Evolutionary conservation across 2,113 vertebrate species (phyloP).

Genomic region (Coracopsis vasa): DNA sequence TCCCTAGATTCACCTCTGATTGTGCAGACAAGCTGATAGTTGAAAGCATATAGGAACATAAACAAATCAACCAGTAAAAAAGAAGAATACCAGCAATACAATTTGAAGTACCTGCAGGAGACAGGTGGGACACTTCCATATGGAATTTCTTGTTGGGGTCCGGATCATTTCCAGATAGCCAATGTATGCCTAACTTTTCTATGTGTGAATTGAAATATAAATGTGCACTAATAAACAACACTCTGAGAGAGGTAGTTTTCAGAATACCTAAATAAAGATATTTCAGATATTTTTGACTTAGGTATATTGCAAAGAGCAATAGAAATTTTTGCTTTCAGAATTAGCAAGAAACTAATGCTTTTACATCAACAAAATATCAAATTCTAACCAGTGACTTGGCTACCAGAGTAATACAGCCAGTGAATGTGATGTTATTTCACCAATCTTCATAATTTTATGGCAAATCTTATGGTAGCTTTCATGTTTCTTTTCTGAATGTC

Average conservation of each 20-base stretch:
- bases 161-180: neutral
- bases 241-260: neutral
- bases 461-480: neutral
- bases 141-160: neutral
- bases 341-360: neutral
- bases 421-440: neutral
- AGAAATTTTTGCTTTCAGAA: neutral
- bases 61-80: neutral
- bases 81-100: neutral
- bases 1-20: conserved; percentile 10
- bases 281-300: neutral
- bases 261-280: neutral
- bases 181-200: neutral
- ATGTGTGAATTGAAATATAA: neutral
- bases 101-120: neutral
- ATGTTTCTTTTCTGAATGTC: neutral
- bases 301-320: neutral
- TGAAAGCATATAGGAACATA: neutral
- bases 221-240: neutral
- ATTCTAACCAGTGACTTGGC: neutral
- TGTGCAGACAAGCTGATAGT: neutral
- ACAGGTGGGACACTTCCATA: neutral
- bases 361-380: neutral
- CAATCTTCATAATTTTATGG: neutral
- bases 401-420: neutral